A percentile compares a stretch with the other conserved stretches of the same genome.
phyloP scores from a whole-genome alignment of 2,113 vertebrate genomes.

The Varanus salvator region DNA sequence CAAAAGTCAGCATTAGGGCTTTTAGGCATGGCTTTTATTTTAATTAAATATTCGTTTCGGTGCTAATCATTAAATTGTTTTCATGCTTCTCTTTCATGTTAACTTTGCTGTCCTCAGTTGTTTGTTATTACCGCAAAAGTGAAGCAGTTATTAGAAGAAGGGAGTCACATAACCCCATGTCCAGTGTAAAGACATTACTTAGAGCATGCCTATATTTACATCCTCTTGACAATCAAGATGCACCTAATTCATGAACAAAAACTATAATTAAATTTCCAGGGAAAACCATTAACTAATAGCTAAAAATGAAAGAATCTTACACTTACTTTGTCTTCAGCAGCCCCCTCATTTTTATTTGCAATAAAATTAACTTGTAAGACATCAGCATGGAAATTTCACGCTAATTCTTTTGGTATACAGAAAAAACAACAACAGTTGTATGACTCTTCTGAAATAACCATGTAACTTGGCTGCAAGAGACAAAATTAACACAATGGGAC shows the following conservation, averaged over 20 bases:
- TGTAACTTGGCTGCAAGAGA: not conserved
- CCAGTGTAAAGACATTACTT: not conserved
- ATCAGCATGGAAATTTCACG: slow-evolving; percentile 28
- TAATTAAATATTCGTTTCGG: slow-evolving; percentile 79
- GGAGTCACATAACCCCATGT: slow-evolving; percentile 27
- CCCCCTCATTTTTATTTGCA: not conserved
- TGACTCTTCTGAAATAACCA: slow-evolving; percentile 8
- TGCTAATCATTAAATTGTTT: slow-evolving; percentile 79
- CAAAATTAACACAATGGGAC: not conserved
- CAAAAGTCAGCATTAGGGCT: slow-evolving; percentile 81
- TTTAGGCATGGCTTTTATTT: slow-evolving; percentile 77
- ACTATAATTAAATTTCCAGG: not conserved
- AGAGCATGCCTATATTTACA: not conserved
- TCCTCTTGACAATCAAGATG: slow-evolving; percentile 12
- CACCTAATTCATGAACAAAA: slow-evolving; percentile 26
- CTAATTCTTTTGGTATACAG: not conserved
- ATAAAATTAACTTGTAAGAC: slow-evolving; percentile 1
- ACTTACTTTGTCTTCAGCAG: slow-evolving; percentile 10
- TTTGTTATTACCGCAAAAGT: slow-evolving; percentile 65
- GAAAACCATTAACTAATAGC: not conserved
- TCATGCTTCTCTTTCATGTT: slow-evolving; percentile 71
- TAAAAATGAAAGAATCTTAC: fast-evolving
- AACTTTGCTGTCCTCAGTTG: slow-evolving; percentile 54
- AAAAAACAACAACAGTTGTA: not conserved
- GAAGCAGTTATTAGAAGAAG: slow-evolving; percentile 43